Evolutionary conservation across 2,113 vertebrate genomes (phyloP).

Genomic region (Chaetodon trifascialis): DNA sequence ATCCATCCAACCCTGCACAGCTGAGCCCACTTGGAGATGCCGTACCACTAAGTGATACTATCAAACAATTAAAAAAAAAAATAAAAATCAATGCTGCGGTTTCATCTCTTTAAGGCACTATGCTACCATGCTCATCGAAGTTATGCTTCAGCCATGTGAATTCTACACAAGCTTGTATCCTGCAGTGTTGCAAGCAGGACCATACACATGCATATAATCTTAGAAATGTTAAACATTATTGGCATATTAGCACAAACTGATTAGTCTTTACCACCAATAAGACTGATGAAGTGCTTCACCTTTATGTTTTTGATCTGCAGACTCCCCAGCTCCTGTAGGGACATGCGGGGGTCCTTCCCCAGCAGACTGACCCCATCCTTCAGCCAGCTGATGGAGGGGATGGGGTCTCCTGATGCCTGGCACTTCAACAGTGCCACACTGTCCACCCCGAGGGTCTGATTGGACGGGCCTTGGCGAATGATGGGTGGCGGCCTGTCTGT

Average conservation of each 20-base stretch:
- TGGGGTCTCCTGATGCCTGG: slow-evolving; percentile 95
- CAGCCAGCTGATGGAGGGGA: slow-evolving; percentile 96
- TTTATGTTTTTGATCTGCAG: slow-evolving; percentile 93
- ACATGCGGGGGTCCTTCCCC: slow-evolving; percentile 92
- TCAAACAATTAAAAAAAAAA: slow-evolving; percentile 75
- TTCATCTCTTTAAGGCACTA: slow-evolving; percentile 76
- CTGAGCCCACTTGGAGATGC: slow-evolving; percentile 70
- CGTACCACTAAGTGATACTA: slow-evolving; percentile 80
- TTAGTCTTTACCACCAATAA: neutral
- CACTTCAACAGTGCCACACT: slow-evolving; percentile 94
- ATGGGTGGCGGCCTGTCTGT: slow-evolving; percentile 98
- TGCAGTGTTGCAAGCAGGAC: neutral
- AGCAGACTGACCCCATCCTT: slow-evolving; percentile 96
- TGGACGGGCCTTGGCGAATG: slow-evolving; percentile 96
- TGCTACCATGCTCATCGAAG: slow-evolving; percentile 62
- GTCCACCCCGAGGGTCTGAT: slow-evolving; percentile 94
- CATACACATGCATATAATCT: neutral
- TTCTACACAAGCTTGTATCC: slow-evolving; percentile 29
- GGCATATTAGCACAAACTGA: neutral
- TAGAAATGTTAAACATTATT: neutral
- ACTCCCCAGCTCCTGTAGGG: slow-evolving; percentile 93
- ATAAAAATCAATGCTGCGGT: slow-evolving; percentile 79
- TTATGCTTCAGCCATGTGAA: slow-evolving; percentile 59
- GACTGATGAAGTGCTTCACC: slow-evolving; percentile 79
- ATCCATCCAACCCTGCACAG: slow-evolving; percentile 63